Percentiles rank a stretch among this genome's conserved stretches.
These are phyloP conservation scores for Neomonachus schauinslandi DNA, from an alignment of 2,113 vertebrate genomes.

Conservation along the genomic window DNA sequence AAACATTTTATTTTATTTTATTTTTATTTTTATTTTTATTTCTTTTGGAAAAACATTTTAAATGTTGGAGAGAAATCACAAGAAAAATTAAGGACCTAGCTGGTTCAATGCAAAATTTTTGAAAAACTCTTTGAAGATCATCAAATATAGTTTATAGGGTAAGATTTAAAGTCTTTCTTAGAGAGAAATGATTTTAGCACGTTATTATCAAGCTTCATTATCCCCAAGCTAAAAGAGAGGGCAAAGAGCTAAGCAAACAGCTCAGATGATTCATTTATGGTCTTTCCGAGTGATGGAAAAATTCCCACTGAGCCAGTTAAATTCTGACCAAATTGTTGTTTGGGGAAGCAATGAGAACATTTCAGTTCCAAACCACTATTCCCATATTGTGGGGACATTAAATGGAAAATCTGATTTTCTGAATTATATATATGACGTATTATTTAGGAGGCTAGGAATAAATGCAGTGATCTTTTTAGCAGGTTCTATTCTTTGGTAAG, in stretches of 20 bases:
- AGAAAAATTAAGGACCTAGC: neutral
- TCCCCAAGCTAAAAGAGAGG: conserved; percentile 8
- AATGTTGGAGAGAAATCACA: neutral
- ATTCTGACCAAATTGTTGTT: neutral
- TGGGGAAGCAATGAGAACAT: neutral
- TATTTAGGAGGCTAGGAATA: neutral
- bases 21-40: no score
- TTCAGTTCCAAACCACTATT: neutral
- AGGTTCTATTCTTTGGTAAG: neutral
- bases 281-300: neutral
- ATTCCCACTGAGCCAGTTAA: neutral
- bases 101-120: neutral
- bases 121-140: neutral
- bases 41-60: neutral
- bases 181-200: conserved; percentile 13
- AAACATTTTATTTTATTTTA: neutral
- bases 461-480: neutral
- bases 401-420: neutral
- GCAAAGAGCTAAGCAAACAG: conserved; percentile 28
- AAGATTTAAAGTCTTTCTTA: conserved; percentile 23
- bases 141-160: neutral
- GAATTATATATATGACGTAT: neutral
- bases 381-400: neutral
- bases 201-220: conserved; percentile 19
- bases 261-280: neutral